A percentile compares a stretch with the other conserved stretches of the same genome.
Evolutionary conservation across 2,113 vertebrate species (phyloP).

Genomic region (Shinisaurus crocodilurus): DNA sequence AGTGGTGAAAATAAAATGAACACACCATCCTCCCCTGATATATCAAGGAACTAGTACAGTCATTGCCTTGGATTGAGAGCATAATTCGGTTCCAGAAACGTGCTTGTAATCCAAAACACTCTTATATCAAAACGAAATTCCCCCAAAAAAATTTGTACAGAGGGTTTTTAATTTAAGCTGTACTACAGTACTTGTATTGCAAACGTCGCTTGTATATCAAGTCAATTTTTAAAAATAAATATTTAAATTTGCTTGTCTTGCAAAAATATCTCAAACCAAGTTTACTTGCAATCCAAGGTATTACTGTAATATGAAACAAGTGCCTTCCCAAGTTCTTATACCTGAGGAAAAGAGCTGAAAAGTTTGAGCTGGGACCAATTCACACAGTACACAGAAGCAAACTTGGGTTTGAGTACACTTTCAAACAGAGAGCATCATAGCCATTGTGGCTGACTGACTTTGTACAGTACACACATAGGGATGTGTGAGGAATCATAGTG

Average conservation of each 20-base stretch:
- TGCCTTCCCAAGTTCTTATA: not conserved
- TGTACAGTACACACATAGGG: not conserved
- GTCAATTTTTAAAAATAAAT: too few relatives aligned
- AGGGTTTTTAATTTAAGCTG: too few relatives aligned
- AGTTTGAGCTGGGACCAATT: not conserved
- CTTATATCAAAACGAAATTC: too few relatives aligned
- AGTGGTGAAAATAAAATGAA: not conserved
- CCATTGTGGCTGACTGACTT: not conserved
- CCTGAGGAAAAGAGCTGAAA: not conserved
- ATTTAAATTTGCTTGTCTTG: too few relatives aligned
- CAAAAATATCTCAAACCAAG: too few relatives aligned
- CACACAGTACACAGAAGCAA: not conserved
- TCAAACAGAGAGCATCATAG: not conserved
- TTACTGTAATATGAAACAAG: not conserved
- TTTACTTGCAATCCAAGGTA: not conserved
- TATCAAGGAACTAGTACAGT: not conserved
- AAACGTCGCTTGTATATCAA: too few relatives aligned
- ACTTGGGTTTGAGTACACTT: not conserved
- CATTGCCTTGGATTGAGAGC: too few relatives aligned
- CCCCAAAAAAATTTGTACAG: too few relatives aligned
- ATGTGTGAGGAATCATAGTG: not conserved
- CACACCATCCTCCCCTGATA: not conserved
- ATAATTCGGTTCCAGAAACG: too few relatives aligned
- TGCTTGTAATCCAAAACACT: too few relatives aligned
- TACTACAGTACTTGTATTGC: too few relatives aligned